Percentiles rank a stretch among this genome's conserved stretches.
Conservation (phyloP, 2,797 vertebrate species). For the Enoplosus armatus region DNA sequence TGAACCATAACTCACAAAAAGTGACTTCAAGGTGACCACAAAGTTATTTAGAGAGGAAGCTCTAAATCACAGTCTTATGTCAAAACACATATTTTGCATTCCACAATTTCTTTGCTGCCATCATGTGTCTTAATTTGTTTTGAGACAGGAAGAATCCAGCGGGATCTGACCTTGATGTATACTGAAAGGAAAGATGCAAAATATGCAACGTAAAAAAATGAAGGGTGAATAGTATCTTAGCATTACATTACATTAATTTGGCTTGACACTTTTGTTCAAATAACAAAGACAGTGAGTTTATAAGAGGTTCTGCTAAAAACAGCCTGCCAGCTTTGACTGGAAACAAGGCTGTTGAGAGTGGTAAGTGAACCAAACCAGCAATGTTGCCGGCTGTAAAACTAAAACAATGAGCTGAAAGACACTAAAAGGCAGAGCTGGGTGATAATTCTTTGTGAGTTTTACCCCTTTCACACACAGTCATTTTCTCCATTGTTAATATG, state of each 20-base stretch:
- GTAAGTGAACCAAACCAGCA: too few species aligned
- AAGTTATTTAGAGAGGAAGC: background rate
- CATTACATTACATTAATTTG: background rate
- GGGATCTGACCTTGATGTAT: slow-evolving; percentile 5
- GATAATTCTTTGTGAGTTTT: too few species aligned
- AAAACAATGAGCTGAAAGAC: too few species aligned
- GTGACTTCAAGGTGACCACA: slow-evolving; percentile 22
- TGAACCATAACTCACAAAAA: slow-evolving; percentile 12
- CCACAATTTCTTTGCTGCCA: background rate
- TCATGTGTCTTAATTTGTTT: slow-evolving; percentile 14
- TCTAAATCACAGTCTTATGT: background rate
- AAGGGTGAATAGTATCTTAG: background rate
- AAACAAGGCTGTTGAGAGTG: too few species aligned
- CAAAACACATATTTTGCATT: slow-evolving; percentile 12
- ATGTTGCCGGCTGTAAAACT: too few species aligned
- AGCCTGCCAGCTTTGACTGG: too few species aligned
- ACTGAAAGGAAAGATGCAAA: background rate
- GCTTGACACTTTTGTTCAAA: background rate
- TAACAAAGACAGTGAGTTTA: too few species aligned
- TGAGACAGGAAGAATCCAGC: background rate
- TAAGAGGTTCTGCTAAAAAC: too few species aligned
- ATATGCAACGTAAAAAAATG: background rate
- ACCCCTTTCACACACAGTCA: too few species aligned
- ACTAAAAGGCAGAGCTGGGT: too few species aligned
- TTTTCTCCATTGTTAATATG: background rate